These are phyloP conservation scores for Malurus melanocephalus DNA, from an alignment of 2,113 vertebrate genomes.

Conservation along the genomic window DNA sequence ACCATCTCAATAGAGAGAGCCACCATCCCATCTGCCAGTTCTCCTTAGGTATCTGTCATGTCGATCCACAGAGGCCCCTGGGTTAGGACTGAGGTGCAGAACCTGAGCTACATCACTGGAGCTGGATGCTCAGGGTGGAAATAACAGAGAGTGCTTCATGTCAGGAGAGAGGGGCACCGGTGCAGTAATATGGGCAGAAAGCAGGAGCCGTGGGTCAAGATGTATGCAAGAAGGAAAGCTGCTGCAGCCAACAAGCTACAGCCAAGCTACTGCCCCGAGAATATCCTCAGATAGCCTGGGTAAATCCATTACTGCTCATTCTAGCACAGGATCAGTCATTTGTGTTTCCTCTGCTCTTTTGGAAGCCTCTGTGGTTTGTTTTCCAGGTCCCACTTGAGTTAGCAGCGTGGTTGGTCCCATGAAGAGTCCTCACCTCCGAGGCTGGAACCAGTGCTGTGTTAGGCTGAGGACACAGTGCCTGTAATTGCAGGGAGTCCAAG, in stretches of 20 bases:
- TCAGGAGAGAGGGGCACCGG: neutral
- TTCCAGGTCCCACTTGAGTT: neutral
- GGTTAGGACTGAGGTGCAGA: slow-evolving; percentile 6
- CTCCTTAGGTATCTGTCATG: neutral
- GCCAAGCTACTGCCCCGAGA: neutral
- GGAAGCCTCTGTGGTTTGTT: neutral
- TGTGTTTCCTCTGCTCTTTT: neutral
- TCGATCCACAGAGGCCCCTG: neutral
- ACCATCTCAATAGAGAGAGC: slow-evolving; percentile 22
- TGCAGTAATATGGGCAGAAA: neutral
- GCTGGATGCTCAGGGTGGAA: neutral
- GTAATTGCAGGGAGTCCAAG: fast-evolving
- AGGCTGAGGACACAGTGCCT: neutral
- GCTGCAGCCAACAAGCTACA: neutral
- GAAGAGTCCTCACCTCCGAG: neutral
- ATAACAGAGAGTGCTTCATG: neutral
- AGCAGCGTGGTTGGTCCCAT: fast-evolving
- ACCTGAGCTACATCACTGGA: neutral
- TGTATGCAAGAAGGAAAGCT: neutral
- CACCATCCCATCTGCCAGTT: slow-evolving; percentile 1
- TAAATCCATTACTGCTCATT: neutral
- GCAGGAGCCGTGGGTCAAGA: neutral
- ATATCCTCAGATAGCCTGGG: neutral
- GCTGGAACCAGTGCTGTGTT: neutral
- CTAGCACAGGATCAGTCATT: neutral